phyloP scores from a whole-genome alignment of 2,113 vertebrate species.

The Calidris pugnax region DNA sequence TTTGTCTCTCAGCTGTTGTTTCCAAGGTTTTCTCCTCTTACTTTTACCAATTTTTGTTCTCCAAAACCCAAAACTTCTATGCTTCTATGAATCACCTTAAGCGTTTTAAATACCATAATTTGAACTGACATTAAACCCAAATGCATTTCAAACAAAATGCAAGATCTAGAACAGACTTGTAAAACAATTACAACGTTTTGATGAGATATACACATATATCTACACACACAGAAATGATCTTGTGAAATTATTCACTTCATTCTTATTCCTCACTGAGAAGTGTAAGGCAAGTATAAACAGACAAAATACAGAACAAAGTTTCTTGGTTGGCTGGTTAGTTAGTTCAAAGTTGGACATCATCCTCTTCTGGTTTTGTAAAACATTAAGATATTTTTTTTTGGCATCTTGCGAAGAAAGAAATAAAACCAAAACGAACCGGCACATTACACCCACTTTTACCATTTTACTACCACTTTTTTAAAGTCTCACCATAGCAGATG shows the following conservation, averaged over 20 bases:
- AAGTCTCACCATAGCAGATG: slow-evolving; percentile 32
- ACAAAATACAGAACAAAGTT: not conserved
- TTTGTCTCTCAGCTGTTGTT: not conserved
- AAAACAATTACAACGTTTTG: not conserved
- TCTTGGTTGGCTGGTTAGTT: not conserved
- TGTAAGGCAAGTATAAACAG: not conserved
- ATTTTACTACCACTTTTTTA: not conserved
- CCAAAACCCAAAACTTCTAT: not conserved
- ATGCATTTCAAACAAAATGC: not conserved
- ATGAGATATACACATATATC: not conserved
- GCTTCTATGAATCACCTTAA: not conserved
- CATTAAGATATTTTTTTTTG: not conserved
- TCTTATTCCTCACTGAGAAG: not conserved
- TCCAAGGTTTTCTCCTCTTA: not conserved
- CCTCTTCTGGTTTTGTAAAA: not conserved
- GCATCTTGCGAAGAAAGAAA: not conserved
- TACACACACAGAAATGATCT: not conserved
- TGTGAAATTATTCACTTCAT: not conserved
- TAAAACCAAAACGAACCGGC: not conserved
- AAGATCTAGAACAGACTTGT: not conserved
- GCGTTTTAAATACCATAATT: not conserved
- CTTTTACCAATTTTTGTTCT: not conserved
- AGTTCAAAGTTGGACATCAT: not conserved
- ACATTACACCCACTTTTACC: not conserved
- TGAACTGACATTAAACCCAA: not conserved